A percentile compares a stretch with the other conserved stretches of the same genome.
Evolutionary conservation across 2,113 vertebrate species (phyloP).

Genomic region (Eulemur rufifrons): DNA sequence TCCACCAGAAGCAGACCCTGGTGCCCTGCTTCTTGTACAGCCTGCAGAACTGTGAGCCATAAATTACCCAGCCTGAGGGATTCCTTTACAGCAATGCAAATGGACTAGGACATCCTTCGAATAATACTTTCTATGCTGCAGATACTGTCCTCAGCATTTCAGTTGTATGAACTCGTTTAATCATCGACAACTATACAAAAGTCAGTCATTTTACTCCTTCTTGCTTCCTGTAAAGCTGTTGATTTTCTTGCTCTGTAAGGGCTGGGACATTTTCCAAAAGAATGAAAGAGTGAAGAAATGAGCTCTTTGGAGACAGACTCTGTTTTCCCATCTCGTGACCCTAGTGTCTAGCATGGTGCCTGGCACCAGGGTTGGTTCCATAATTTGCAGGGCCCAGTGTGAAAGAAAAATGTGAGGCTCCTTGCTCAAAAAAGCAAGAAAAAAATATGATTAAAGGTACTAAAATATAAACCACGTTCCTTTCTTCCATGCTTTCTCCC

Average conservation of each 20-base stretch:
- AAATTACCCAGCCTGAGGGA: not conserved
- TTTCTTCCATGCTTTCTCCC: not conserved
- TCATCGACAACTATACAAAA: not conserved
- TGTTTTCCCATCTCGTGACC: not conserved
- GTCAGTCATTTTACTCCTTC: not conserved
- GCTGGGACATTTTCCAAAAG: not conserved
- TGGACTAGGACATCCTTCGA: not conserved
- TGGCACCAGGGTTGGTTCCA: no score
- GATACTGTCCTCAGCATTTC: not conserved
- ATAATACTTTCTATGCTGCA: not conserved
- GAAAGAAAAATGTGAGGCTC: not conserved
- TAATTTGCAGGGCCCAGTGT: not conserved
- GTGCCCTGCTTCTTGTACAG: not conserved
- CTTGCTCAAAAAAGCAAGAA: not conserved
- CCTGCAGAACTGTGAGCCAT: not conserved
- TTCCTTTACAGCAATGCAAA: not conserved
- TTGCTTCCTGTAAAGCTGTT: not conserved
- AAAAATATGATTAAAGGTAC: not conserved
- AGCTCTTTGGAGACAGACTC: not conserved
- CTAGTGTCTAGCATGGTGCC: no score
- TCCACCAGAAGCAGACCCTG: not conserved
- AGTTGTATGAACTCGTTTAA: not conserved
- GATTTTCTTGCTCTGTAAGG: not conserved
- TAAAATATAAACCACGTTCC: not conserved
- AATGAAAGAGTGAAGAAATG: not conserved